Evolutionary conservation across 37 sponge, comb jelly and placozoan species (phyloP).

Genomic region (Oscarella lobularis): DNA sequence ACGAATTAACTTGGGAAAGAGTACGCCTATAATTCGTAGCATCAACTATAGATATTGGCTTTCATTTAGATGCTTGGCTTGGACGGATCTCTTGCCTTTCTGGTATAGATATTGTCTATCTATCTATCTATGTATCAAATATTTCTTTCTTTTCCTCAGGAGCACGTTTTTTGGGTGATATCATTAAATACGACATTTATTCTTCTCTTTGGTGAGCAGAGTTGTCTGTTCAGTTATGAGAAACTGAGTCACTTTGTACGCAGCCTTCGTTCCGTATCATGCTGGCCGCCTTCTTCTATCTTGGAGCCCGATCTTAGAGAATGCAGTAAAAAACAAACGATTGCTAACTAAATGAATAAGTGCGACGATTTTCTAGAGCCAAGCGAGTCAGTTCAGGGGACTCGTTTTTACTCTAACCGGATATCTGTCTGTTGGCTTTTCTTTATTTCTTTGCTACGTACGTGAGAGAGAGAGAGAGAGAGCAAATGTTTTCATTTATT

Average conservation of each 20-base stretch:
- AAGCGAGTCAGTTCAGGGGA: not conserved
- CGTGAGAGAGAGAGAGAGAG: no score
- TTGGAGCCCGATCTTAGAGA: no score
- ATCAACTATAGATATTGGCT: conserved; percentile 4
- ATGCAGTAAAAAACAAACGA: no score
- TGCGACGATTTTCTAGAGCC: no score
- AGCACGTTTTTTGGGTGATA: conserved; percentile 81
- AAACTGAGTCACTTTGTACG: no score
- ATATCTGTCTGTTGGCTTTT: no score
- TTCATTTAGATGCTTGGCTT: conserved; percentile 63
- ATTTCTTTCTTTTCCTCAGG: conserved; percentile 28
- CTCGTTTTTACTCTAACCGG: not conserved
- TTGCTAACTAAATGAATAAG: no score
- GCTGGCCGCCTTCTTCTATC: no score
- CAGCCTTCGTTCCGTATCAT: no score
- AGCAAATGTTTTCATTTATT: no score
- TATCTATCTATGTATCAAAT: conserved; percentile 8
- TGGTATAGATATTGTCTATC: conserved; percentile 23
- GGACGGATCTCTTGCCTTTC: conserved; percentile 73
- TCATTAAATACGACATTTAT: conserved; percentile 43
- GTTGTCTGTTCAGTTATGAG: no score
- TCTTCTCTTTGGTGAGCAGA: conserved; percentile 54
- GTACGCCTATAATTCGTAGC: conserved; percentile 8
- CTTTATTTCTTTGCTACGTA: no score
- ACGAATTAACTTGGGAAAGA: conserved; percentile 47